A percentile compares a stretch with the other conserved stretches of the same genome.
phyloP scores from a whole-genome alignment of 2,888 invertebrate genomes.

The Caenorhabditis sinica region DNA sequence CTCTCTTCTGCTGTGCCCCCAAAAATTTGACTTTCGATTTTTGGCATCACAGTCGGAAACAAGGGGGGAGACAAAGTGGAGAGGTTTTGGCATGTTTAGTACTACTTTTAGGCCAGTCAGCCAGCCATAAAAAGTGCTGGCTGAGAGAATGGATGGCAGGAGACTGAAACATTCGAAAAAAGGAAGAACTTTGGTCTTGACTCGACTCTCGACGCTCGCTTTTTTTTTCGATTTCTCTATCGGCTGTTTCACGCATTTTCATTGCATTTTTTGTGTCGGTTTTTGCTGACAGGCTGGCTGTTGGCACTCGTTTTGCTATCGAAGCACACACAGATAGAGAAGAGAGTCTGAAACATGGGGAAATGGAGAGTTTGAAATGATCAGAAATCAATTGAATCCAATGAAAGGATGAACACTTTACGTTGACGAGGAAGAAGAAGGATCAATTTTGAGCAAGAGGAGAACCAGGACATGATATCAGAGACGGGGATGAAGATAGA shows the following conservation, averaged over 20 bases:
- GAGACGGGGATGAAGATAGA: too few species aligned
- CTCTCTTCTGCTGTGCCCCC: neutral
- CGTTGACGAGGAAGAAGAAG: too few species aligned
- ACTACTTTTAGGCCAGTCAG: too few species aligned
- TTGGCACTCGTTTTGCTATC: too few species aligned
- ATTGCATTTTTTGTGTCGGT: slow-evolving; percentile 18
- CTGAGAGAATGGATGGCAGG: too few species aligned
- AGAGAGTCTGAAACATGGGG: neutral
- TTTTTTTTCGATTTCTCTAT: neutral
- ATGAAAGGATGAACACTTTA: too few species aligned
- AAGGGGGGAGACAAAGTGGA: neutral
- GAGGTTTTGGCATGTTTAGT: neutral
- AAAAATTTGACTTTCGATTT: slow-evolving; percentile 6
- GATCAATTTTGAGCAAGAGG: too few species aligned
- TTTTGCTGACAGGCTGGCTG: too few species aligned
- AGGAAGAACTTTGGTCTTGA: neutral
- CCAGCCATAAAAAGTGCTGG: neutral
- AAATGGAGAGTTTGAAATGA: neutral
- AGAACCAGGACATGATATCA: too few species aligned
- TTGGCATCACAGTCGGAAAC: neutral
- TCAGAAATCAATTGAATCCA: slow-evolving; percentile 2
- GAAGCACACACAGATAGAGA: neutral
- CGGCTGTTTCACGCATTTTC: neutral
- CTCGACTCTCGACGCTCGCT: neutral
- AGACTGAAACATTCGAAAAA: too few species aligned